These are phyloP conservation scores for Dione vanillae DNA, from an alignment of 2,888 invertebrate genomes.

Conservation along the genomic window DNA sequence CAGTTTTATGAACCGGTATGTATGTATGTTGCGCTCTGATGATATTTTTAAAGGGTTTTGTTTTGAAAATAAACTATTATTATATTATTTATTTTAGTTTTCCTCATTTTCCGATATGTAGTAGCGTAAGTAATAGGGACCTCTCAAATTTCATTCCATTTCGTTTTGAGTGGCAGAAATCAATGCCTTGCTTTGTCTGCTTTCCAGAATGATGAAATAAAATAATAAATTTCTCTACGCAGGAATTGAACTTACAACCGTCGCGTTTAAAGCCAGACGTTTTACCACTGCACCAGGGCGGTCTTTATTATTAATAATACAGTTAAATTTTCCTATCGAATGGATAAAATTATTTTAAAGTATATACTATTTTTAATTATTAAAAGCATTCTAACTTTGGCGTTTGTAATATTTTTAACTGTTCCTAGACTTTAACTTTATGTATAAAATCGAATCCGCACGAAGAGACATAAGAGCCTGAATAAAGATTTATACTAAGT, in stretches of 20 bases:
- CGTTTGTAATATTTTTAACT: background rate
- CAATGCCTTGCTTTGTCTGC: background rate
- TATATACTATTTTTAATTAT: background rate
- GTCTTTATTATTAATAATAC: background rate
- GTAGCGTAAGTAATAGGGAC: no score
- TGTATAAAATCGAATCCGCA: background rate
- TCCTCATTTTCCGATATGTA: no score
- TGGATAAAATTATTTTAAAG: background rate
- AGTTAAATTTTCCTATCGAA: no score
- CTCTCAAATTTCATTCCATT: background rate
- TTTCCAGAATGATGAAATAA: background rate
- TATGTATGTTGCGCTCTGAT: constrained; percentile 6
- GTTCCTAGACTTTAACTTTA: background rate
- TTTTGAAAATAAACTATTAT: background rate
- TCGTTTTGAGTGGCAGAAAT: background rate
- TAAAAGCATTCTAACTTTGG: background rate
- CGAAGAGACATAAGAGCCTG: constrained; percentile 5
- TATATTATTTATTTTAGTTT: no score
- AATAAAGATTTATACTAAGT: constrained; percentile 15
- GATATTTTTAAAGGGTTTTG: constrained; percentile 1
- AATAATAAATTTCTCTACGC: background rate
- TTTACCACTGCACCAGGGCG: background rate
- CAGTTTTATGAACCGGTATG: constrained; percentile 20
- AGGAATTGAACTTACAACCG: background rate
- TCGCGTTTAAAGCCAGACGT: background rate